These are phyloP conservation scores for Pheosia gnoma DNA, from an alignment of 2,888 invertebrate species.

Conservation along the genomic window DNA sequence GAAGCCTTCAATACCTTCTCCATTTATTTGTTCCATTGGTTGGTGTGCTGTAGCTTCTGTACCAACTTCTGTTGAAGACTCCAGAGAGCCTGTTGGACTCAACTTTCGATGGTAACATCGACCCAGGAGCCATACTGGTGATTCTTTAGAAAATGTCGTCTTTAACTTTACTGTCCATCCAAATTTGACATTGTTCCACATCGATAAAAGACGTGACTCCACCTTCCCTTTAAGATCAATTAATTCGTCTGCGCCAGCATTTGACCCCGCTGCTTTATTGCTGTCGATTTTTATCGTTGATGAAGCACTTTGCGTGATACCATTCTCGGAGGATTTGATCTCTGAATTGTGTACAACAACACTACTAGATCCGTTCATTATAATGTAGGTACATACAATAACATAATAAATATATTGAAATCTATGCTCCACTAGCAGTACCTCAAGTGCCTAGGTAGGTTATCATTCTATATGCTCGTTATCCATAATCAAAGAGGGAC, in stretches of 20 bases:
- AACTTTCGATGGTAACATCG: slow-evolving; percentile 91
- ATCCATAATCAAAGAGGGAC: too few species aligned
- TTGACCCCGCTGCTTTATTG: slow-evolving; percentile 55
- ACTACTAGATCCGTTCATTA: slow-evolving; percentile 68
- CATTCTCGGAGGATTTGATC: slow-evolving; percentile 50
- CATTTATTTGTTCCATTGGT: slow-evolving; percentile 82
- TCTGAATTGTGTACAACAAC: slow-evolving; percentile 56
- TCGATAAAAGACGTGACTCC: slow-evolving; percentile 91
- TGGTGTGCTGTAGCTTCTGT: slow-evolving; percentile 85
- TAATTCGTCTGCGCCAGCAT: slow-evolving; percentile 66
- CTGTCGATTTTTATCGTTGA: slow-evolving; percentile 50
- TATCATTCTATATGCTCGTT: not conserved
- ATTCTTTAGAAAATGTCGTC: slow-evolving; percentile 91
- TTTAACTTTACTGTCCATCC: slow-evolving; percentile 92
- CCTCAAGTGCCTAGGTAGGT: not conserved
- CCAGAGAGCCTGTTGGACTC: slow-evolving; percentile 84
- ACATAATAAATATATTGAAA: not conserved
- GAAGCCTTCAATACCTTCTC: slow-evolving; percentile 91
- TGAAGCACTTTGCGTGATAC: slow-evolving; percentile 45
- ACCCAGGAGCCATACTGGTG: slow-evolving; percentile 94
- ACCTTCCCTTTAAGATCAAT: slow-evolving; percentile 89
- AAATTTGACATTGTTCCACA: slow-evolving; percentile 97
- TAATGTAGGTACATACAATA: slow-evolving; percentile 35
- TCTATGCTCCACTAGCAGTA: slow-evolving; percentile 28
- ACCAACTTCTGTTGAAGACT: slow-evolving; percentile 84